These are phyloP conservation scores for Callosobruchus maculatus DNA, from an alignment of 2,888 invertebrate genomes.

Conservation along the genomic window DNA sequence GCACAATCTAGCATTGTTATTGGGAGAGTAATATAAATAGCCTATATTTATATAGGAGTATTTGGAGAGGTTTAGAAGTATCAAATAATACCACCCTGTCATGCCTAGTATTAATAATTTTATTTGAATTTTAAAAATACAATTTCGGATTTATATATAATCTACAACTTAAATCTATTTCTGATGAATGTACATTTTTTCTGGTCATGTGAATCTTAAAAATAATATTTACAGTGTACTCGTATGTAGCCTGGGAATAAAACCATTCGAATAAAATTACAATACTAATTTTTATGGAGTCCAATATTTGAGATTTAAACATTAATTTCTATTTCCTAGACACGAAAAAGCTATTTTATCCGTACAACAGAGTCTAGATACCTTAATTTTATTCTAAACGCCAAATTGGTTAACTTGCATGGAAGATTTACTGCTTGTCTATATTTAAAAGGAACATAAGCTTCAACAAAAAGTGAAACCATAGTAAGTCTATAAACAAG, in stretches of 20 bases:
- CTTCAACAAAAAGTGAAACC: neutral
- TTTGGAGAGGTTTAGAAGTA: neutral
- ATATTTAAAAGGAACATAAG: neutral
- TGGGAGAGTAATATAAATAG: too few species aligned
- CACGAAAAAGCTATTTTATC: neutral
- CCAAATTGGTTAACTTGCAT: neutral
- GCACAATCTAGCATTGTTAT: too few species aligned
- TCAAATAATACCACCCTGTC: neutral
- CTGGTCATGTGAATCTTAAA: slow-evolving; percentile 13
- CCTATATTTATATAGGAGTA: too few species aligned
- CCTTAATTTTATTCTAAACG: neutral
- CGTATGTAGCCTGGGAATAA: slow-evolving; percentile 1
- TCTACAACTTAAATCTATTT: slow-evolving; percentile 20
- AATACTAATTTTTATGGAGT: slow-evolving; percentile 21
- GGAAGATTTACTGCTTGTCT: neutral
- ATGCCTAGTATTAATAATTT: slow-evolving; percentile 30
- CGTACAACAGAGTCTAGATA: neutral
- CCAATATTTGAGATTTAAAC: slow-evolving; percentile 17
- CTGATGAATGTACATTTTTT: slow-evolving; percentile 17
- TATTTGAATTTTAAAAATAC: slow-evolving; percentile 32
- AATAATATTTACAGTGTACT: slow-evolving; percentile 22
- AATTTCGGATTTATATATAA: slow-evolving; percentile 25
- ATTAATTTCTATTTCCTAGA: neutral
- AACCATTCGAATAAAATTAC: slow-evolving; percentile 33
- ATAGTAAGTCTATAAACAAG: neutral